These are phyloP conservation scores for Corythoichthys intestinalis DNA, from an alignment of 2,113 vertebrate genomes.

Conservation along the genomic window DNA sequence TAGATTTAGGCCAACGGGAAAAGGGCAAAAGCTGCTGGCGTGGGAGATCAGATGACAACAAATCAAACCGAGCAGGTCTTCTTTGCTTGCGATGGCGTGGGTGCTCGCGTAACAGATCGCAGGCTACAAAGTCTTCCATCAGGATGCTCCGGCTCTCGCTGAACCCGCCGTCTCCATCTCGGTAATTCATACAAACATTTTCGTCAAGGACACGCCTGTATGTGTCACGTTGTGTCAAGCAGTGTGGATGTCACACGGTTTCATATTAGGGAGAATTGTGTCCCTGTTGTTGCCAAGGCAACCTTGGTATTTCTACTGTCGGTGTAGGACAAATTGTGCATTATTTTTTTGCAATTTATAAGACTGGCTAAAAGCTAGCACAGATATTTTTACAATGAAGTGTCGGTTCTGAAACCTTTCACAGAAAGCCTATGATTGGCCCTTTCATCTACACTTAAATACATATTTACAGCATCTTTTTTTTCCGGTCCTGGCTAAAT, in stretches of 20 bases:
- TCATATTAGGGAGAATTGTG: neutral
- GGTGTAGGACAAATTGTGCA: no score
- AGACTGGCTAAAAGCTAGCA: neutral
- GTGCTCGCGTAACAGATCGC: neutral
- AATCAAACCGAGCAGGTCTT: constrained; percentile 2
- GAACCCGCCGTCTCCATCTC: neutral
- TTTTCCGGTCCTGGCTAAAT: no score
- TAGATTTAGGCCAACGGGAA: neutral
- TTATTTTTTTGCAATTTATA: neutral
- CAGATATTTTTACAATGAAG: no score
- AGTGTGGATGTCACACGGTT: neutral
- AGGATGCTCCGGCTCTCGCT: neutral
- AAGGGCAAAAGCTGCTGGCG: constrained; percentile 25
- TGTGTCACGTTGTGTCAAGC: neutral
- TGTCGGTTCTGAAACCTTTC: no score
- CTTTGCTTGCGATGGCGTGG: constrained; percentile 3
- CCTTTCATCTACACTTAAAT: no score
- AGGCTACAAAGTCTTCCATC: neutral
- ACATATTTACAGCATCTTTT: no score
- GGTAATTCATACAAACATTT: neutral
- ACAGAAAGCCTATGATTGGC: no score
- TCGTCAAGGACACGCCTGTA: neutral
- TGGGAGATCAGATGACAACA: constrained; percentile 11
- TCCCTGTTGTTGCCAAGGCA: neutral
- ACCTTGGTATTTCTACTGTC: neutral